These are phyloP conservation scores for Axea sp. DNA, from an alignment of 2,888 invertebrate species.

Conservation along the genomic window DNA sequence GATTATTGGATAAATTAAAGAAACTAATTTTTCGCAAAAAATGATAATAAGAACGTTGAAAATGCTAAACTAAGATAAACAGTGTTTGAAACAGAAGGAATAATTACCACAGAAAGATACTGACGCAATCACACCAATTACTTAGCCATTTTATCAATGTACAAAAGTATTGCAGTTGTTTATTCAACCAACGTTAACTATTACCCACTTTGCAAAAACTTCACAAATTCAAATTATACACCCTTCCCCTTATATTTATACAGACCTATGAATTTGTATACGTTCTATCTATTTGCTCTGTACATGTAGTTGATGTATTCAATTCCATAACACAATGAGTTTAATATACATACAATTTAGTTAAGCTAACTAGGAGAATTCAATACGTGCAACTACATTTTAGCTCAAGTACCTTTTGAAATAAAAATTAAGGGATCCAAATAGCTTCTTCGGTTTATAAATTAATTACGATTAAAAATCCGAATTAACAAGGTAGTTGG, in stretches of 20 bases:
- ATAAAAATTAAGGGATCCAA: background rate
- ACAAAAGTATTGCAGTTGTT: slow-evolving; percentile 9
- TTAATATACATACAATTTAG: slow-evolving; percentile 22
- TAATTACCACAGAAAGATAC: too few relatives aligned
- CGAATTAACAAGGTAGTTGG: too few relatives aligned
- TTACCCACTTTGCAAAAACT: slow-evolving; percentile 25
- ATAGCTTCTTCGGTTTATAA: background rate
- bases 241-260: slow-evolving; percentile 21
- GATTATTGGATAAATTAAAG: too few relatives aligned
- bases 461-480: background rate
- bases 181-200: slow-evolving; percentile 6
- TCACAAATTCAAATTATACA: slow-evolving; percentile 12
- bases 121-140: too few relatives aligned
- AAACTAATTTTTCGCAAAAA: too few relatives aligned
- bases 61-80: too few relatives aligned
- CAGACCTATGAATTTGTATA: slow-evolving; percentile 19
- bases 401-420: background rate
- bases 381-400: slow-evolving; percentile 3
- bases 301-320: slow-evolving; percentile 20
- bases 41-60: too few relatives aligned
- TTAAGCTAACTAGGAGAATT: slow-evolving; percentile 12
- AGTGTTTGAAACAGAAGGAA: too few relatives aligned
- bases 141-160: background rate
- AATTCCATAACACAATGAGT: slow-evolving; percentile 22
- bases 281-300: slow-evolving; percentile 16